Evolutionary conservation across 1,140 invertebrate species (phyloP).

Genomic region (Drosophila watanabei): DNA sequence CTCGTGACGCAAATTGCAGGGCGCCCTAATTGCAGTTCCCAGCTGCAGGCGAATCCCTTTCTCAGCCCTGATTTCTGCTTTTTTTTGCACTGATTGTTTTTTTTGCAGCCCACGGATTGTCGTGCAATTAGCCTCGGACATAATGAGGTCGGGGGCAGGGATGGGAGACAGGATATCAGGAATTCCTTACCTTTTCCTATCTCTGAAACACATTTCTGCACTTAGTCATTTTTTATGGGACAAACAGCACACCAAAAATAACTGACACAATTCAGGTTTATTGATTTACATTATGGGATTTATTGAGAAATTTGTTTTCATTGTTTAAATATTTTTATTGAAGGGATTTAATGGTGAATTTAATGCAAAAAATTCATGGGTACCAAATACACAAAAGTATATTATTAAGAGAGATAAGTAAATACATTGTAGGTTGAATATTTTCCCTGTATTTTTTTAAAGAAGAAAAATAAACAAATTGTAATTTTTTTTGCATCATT

Average conservation of each 20-base stretch:
- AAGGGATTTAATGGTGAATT: not conserved
- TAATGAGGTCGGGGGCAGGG: slow-evolving; percentile 33
- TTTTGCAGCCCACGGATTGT: slow-evolving; percentile 28
- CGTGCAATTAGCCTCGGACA: slow-evolving; percentile 40
- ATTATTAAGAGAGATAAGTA: too few species aligned
- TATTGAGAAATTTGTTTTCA: not conserved
- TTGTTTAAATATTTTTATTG: not conserved
- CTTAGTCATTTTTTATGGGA: slow-evolving; percentile 28
- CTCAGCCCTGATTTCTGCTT: slow-evolving; percentile 27
- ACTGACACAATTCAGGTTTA: slow-evolving; percentile 15
- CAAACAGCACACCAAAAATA: slow-evolving; percentile 10
- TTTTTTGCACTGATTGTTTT: slow-evolving; percentile 20
- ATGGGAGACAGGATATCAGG: not conserved
- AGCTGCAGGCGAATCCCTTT: slow-evolving; percentile 41
- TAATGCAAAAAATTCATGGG: not conserved
- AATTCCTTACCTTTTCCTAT: slow-evolving; percentile 20
- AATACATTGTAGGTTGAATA: not conserved
- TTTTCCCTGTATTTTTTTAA: not conserved
- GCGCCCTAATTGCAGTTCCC: slow-evolving; percentile 49
- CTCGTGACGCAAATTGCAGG: slow-evolving; percentile 55
- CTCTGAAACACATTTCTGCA: slow-evolving; percentile 32
- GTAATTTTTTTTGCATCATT: not conserved
- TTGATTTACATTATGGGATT: slow-evolving; percentile 9
- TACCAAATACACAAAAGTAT: not conserved
- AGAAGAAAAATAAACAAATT: not conserved